These are phyloP conservation scores for Percina caprodes DNA, from an alignment of 2,113 vertebrate species.

Conservation along the genomic window DNA sequence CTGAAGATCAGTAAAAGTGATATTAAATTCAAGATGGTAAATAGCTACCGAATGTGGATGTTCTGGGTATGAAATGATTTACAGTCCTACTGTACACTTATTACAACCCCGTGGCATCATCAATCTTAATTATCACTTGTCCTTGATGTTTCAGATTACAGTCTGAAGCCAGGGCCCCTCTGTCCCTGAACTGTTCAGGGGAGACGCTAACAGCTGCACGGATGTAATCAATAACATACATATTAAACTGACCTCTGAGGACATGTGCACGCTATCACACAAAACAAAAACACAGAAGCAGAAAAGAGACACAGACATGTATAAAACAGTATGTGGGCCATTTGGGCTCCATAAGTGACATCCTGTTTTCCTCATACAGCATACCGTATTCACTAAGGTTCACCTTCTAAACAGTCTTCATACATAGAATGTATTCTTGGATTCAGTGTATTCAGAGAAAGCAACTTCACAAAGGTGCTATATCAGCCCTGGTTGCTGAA, in stretches of 20 bases:
- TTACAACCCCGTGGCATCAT: constrained; percentile 24
- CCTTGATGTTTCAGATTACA: constrained; percentile 59
- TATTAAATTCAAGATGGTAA: constrained; percentile 16
- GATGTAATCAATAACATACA: constrained; percentile 50
- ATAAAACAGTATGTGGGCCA: constrained; percentile 19
- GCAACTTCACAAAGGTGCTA: not conserved
- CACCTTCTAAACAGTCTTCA: not conserved
- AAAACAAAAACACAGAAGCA: constrained; percentile 41
- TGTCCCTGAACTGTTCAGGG: constrained; percentile 17
- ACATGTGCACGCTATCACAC: constrained; percentile 9
- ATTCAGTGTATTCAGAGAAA: not conserved
- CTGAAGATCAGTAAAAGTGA: constrained; percentile 44
- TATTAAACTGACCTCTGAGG: constrained; percentile 39
- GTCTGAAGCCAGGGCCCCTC: constrained; percentile 29
- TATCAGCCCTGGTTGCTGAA: not conserved
- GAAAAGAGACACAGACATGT: constrained; percentile 9
- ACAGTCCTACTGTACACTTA: constrained; percentile 20
- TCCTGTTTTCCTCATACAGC: constrained; percentile 13
- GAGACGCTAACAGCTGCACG: constrained; percentile 29
- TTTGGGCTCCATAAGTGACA: constrained; percentile 20
- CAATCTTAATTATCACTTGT: constrained; percentile 51
- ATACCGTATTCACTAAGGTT: constrained; percentile 20
- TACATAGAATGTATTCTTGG: not conserved
- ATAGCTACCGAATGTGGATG: constrained; percentile 19
- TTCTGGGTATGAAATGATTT: constrained; percentile 28